Percentiles rank a stretch among this genome's conserved stretches.
These are phyloP conservation scores for Desmophyllum pertusum DNA, from an alignment of 92 coral and sea anemone species.

Conservation along the genomic window DNA sequence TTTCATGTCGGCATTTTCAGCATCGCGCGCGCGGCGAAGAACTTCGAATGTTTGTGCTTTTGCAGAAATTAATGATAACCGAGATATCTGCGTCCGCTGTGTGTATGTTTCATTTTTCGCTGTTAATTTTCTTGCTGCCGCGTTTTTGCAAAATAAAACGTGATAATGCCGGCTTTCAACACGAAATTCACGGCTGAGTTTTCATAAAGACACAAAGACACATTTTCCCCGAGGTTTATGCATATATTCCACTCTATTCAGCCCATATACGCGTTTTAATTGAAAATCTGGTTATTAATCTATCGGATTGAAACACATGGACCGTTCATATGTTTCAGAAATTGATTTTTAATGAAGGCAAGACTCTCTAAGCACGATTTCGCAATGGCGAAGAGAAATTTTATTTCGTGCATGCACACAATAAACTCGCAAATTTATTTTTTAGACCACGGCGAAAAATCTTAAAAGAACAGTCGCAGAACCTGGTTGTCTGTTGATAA, in stretches of 20 bases:
- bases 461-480: too few relatives aligned
- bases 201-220: neutral
- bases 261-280: neutral
- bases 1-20: neutral
- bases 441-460: neutral
- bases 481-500: neutral
- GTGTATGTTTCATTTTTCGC: neutral
- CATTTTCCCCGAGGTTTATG: neutral
- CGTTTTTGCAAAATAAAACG: too few relatives aligned
- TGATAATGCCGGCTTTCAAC: neutral
- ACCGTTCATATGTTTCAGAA: neutral
- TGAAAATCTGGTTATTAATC: conserved; percentile 6
- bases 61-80: neutral
- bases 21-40: neutral
- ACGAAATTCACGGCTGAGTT: neutral
- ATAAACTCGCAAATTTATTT: neutral
- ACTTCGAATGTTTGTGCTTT: neutral
- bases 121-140: too few relatives aligned
- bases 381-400: neutral
- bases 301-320: conserved; percentile 19
- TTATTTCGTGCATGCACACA: neutral
- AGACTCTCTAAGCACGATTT: neutral
- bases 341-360: conserved; percentile 7
- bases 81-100: neutral
- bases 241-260: neutral